Conservation (phyloP, 2,797 vertebrate genomes). For the Pyrrhura leucotis region DNA sequence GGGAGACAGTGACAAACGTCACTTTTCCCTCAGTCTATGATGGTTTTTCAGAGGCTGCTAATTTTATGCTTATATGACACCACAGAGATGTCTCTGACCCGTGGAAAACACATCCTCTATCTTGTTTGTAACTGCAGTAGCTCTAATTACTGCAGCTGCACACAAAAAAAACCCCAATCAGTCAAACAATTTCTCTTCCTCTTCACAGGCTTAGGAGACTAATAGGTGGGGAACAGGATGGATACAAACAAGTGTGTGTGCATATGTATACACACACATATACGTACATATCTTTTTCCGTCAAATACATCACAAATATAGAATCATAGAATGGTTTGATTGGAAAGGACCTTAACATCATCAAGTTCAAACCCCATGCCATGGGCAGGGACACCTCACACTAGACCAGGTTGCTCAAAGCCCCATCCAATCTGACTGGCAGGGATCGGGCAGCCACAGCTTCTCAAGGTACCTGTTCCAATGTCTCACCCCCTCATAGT, state of each 20-base stretch:
- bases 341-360: background rate
- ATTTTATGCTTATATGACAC: background rate
- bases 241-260: background rate
- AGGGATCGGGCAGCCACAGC: background rate
- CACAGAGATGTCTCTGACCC: background rate
- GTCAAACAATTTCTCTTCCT: background rate
- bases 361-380: background rate
- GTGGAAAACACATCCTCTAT: background rate
- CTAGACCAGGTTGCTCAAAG: background rate
- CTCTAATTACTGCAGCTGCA: background rate
- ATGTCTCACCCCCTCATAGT: background rate
- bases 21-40: background rate
- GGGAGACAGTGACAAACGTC: background rate
- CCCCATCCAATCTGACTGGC: background rate
- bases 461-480: background rate
- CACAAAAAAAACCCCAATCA: background rate
- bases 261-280: accelerated
- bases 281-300: background rate
- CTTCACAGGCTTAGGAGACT: background rate
- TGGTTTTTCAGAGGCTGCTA: background rate
- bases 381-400: background rate
- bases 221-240: background rate
- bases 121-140: background rate
- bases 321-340: background rate
- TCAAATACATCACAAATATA: background rate